These are phyloP conservation scores for Oenanthe oenanthe DNA, from an alignment of 2,113 vertebrate species.

Conservation along the genomic window DNA sequence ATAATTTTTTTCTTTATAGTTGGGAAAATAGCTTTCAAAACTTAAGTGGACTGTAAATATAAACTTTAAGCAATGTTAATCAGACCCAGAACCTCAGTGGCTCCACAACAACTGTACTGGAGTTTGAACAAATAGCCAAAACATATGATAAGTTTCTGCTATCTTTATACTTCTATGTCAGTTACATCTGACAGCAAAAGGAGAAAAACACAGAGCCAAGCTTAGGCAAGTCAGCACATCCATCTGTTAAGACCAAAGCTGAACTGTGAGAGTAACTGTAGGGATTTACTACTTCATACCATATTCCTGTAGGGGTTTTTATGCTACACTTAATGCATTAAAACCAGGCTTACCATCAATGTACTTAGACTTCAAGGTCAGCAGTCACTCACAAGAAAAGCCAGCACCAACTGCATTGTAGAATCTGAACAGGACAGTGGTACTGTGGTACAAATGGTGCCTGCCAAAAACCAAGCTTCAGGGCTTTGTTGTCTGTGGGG, in stretches of 20 bases:
- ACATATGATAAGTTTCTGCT: background rate
- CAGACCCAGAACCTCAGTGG: background rate
- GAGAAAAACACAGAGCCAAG: background rate
- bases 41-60: background rate
- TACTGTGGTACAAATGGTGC: background rate
- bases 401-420: background rate
- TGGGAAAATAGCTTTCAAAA: background rate
- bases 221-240: background rate
- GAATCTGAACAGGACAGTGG: background rate
- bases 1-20: background rate
- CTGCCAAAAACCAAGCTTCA: background rate
- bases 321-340: background rate
- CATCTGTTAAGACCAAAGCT: background rate
- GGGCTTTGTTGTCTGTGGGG: background rate
- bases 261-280: background rate
- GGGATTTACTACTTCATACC: background rate
- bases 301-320: background rate
- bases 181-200: background rate
- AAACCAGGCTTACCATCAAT: background rate
- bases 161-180: background rate
- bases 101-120: background rate
- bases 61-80: background rate
- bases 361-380: background rate
- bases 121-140: background rate
- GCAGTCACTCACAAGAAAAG: background rate